These are phyloP conservation scores for Betta splendens DNA, from an alignment of 2,797 vertebrate genomes.

Conservation along the genomic window DNA sequence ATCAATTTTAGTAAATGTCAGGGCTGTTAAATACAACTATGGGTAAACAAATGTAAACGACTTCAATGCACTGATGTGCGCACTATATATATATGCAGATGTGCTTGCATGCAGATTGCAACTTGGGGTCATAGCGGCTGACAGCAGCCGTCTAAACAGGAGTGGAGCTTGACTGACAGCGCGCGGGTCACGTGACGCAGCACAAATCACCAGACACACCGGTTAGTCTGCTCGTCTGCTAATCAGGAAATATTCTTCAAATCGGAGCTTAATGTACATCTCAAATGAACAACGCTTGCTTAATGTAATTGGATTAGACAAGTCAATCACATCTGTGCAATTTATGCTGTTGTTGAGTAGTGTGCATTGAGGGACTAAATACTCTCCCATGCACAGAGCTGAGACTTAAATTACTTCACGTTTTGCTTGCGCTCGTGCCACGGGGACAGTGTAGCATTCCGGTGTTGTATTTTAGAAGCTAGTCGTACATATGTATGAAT, in stretches of 20 bases:
- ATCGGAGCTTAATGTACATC: slow-evolving; percentile 75
- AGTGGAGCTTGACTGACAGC: slow-evolving; percentile 57
- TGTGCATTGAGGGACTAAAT: slow-evolving; percentile 36
- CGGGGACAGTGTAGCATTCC: slow-evolving; percentile 37
- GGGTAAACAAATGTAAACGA: slow-evolving; percentile 69
- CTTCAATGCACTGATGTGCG: slow-evolving; percentile 53
- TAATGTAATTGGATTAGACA: slow-evolving; percentile 76
- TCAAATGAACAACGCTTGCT: slow-evolving; percentile 74
- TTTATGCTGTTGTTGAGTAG: slow-evolving; percentile 47
- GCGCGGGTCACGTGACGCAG: slow-evolving; percentile 57
- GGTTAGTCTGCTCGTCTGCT: slow-evolving; percentile 71
- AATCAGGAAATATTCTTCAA: slow-evolving; percentile 75
- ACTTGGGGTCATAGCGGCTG: slow-evolving; percentile 16
- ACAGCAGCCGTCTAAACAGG: slow-evolving; percentile 39
- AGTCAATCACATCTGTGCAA: slow-evolving; percentile 66
- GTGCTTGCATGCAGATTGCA: slow-evolving; percentile 27
- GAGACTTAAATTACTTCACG: slow-evolving; percentile 57
- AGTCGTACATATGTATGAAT: slow-evolving; percentile 50
- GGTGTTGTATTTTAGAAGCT: slow-evolving; percentile 52
- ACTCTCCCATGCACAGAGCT: slow-evolving; percentile 39
- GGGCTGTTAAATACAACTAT: slow-evolving; percentile 81
- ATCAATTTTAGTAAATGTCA: slow-evolving; percentile 93
- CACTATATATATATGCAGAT: slow-evolving; percentile 16
- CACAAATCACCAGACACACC: slow-evolving; percentile 66
- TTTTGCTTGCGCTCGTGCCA: slow-evolving; percentile 43